phyloP scores from a whole-genome alignment of 2,797 vertebrate genomes.

The Anomalospiza imberbis region DNA sequence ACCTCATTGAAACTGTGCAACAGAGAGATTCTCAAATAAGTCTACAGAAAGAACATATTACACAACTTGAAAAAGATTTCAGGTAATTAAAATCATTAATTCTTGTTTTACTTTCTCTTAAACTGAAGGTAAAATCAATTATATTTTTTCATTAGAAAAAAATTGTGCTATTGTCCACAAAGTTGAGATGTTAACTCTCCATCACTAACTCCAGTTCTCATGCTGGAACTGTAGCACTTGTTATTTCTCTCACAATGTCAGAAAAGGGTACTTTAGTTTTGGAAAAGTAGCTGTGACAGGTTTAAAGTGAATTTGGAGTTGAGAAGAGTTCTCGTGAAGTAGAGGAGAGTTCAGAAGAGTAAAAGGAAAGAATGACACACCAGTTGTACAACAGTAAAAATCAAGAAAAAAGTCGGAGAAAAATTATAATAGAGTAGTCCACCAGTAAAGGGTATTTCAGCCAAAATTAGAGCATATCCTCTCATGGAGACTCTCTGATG shows the following conservation, averaged over 20 bases:
- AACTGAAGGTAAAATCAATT: background rate
- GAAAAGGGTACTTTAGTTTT: background rate
- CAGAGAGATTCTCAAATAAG: constrained; percentile 87
- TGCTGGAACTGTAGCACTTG: background rate
- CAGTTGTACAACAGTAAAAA: background rate
- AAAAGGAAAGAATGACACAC: background rate
- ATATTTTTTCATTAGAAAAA: background rate
- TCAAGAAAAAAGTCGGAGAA: background rate
- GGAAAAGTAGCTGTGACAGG: background rate
- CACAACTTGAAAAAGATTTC: constrained; percentile 84
- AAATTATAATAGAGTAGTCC: background rate
- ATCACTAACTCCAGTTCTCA: background rate
- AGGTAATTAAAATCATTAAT: constrained; percentile 75
- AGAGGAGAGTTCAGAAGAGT: background rate
- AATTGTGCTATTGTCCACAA: background rate
- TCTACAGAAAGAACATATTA: constrained; percentile 76
- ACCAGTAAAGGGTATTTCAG: background rate
- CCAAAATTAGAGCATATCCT: background rate
- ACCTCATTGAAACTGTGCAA: constrained; percentile 88
- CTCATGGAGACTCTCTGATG: background rate
- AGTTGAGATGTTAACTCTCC: background rate
- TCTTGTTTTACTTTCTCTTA: background rate
- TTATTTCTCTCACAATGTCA: background rate
- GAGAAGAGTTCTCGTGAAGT: background rate
- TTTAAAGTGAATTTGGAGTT: background rate